Percentiles rank a stretch among this genome's conserved stretches.
Conservation (phyloP, 1,140 invertebrate genomes). For the Scaptomyza pallida region DNA sequence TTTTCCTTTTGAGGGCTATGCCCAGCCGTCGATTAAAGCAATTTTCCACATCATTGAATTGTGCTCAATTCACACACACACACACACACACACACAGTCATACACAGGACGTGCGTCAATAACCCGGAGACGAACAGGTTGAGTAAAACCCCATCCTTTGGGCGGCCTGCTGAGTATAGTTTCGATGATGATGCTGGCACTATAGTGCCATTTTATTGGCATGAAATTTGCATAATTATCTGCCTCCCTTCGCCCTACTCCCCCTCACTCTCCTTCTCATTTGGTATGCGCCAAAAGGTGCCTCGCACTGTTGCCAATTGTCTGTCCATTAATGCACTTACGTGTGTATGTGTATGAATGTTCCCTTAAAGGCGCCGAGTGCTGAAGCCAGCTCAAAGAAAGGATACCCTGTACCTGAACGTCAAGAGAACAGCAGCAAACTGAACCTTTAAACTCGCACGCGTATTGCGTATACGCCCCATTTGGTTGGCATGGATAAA, state of each 20-base stretch:
- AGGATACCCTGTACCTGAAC: neutral
- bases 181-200: constrained; percentile 5
- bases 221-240: constrained; percentile 42
- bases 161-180: neutral
- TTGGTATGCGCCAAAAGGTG: constrained; percentile 2
- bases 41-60: constrained; percentile 73
- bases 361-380: neutral
- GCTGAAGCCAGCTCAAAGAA: no score
- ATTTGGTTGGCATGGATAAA: neutral
- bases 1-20: neutral
- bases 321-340: constrained; percentile 6
- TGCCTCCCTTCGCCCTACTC: neutral
- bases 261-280: no score
- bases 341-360: neutral
- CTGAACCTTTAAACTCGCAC: neutral
- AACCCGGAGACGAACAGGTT: constrained; percentile 17
- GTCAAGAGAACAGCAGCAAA: no score
- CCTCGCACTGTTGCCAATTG: neutral
- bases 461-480: constrained; percentile 18
- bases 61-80: constrained; percentile 38
- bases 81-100: constrained; percentile 1
- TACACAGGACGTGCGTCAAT: constrained; percentile 64
- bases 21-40: constrained; percentile 56
- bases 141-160: neutral
- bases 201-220: neutral